phyloP scores from a whole-genome alignment of 2,113 vertebrate genomes.

The Lathamus discolor region DNA sequence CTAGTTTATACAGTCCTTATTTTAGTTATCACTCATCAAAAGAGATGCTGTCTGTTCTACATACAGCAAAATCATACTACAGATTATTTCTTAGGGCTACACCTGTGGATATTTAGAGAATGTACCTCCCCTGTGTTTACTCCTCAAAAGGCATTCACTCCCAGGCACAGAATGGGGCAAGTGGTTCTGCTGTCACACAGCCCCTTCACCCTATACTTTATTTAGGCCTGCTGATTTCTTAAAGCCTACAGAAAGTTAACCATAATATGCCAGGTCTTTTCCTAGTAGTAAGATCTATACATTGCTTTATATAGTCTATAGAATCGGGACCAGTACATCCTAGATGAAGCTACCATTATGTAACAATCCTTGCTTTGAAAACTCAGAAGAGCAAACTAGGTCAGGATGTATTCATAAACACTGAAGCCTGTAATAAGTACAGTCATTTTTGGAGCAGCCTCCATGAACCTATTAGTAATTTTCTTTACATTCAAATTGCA shows the following conservation, averaged over 20 bases:
- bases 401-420: background rate
- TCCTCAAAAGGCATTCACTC: background rate
- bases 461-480: background rate
- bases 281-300: background rate
- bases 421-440: background rate
- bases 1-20: background rate
- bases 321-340: fast-evolving
- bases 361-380: background rate
- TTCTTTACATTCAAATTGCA: background rate
- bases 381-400: background rate
- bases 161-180: background rate
- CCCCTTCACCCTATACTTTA: background rate
- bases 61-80: background rate
- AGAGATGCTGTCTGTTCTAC: background rate
- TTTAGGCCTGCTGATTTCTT: background rate
- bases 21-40: background rate
- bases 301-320: background rate
- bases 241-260: background rate
- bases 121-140: background rate
- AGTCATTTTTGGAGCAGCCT: background rate
- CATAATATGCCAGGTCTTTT: background rate
- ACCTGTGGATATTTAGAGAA: background rate
- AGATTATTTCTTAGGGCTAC: background rate
- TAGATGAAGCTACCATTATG: background rate
- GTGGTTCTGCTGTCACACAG: background rate